Conservation (phyloP, 2,113 vertebrate species). For the Dendropsophus ebraccatus region DNA sequence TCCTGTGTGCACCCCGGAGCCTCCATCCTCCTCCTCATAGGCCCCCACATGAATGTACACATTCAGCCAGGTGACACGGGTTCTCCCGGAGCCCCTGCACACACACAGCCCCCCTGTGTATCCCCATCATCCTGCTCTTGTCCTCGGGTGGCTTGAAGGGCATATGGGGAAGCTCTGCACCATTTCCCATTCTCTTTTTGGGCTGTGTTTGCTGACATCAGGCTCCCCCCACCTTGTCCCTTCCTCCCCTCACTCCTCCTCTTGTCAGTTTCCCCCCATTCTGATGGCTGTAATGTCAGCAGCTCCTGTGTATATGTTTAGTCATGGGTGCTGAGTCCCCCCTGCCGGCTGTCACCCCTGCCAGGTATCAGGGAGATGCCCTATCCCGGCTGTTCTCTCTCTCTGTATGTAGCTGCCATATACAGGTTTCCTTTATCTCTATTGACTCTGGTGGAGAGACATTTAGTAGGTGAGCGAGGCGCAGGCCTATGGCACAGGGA, state of each 20-base stretch:
- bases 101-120: too few relatives aligned
- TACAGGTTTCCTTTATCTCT: background rate
- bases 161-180: slow-evolving; percentile 51
- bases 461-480: background rate
- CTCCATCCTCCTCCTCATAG: slow-evolving; percentile 4
- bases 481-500: background rate
- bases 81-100: too few relatives aligned
- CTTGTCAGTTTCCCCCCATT: slow-evolving; percentile 47
- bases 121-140: slow-evolving; percentile 35
- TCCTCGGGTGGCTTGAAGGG: slow-evolving; percentile 57
- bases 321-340: background rate
- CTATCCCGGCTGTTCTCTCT: background rate
- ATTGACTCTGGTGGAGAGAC: background rate
- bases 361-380: background rate
- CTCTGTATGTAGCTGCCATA: background rate
- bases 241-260: slow-evolving; percentile 10
- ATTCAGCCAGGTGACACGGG: too few relatives aligned
- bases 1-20: background rate
- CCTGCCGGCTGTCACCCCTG: background rate
- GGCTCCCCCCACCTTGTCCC: slow-evolving; percentile 18
- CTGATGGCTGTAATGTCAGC: slow-evolving; percentile 32
- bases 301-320: background rate
- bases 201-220: slow-evolving; percentile 50
- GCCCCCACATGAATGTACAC: slow-evolving; percentile 14
- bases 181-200: slow-evolving; percentile 55